Percentiles rank a stretch among this genome's conserved stretches.
Conservation (phyloP, 92 coral and sea anemone genomes). For the Palythoa grandiflora region DNA sequence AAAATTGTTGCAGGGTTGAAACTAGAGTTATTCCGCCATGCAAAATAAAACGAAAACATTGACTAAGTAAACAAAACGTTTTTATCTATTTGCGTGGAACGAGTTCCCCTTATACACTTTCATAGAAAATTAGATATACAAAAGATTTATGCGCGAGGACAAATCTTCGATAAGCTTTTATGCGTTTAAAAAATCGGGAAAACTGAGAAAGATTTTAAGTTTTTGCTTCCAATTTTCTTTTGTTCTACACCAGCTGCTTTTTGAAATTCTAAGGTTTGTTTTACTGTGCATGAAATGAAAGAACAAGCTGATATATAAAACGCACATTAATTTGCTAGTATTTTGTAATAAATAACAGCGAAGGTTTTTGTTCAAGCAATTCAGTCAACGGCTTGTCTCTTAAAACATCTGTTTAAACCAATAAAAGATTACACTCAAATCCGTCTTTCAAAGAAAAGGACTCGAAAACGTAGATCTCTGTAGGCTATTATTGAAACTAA, state of each 20-base stretch:
- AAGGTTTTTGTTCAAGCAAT: neutral
- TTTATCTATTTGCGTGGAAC: too few species aligned
- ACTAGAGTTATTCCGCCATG: too few species aligned
- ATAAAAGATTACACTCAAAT: too few species aligned
- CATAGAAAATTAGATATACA: too few species aligned
- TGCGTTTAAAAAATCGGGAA: neutral
- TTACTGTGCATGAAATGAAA: neutral
- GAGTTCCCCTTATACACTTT: too few species aligned
- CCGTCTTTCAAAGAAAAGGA: neutral
- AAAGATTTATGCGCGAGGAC: neutral
- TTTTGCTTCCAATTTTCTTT: neutral
- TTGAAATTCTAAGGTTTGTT: constrained; percentile 15
- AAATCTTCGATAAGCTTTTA: too few species aligned
- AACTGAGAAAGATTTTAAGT: neutral
- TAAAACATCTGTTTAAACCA: neutral
- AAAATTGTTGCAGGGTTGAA: too few species aligned
- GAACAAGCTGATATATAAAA: neutral
- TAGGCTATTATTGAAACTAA: constrained; percentile 10
- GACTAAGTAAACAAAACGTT: too few species aligned
- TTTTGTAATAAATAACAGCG: neutral
- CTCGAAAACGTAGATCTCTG: neutral
- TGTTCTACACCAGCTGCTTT: constrained; percentile 1
- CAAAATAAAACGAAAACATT: too few species aligned
- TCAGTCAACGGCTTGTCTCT: neutral
- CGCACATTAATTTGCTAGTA: neutral